A percentile compares a stretch with the other conserved stretches of the same genome.
phyloP scores from a whole-genome alignment of 2,113 vertebrate genomes.

The Equus przewalskii region DNA sequence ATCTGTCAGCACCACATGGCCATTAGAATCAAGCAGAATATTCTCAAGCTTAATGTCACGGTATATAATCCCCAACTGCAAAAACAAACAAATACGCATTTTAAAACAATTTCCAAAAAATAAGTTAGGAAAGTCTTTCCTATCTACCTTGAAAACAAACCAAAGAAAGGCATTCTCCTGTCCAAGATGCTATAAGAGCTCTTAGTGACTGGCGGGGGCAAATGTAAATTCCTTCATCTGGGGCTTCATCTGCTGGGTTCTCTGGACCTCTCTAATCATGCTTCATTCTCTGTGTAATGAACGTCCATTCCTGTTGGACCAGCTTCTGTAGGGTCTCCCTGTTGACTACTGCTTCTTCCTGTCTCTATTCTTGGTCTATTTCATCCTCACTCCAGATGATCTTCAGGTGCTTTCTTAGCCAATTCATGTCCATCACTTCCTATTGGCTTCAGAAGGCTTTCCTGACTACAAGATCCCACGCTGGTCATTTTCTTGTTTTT shows the following conservation, averaged over 20 bases:
- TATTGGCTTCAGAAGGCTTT: neutral
- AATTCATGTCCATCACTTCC: neutral
- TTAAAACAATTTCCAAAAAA: constrained; percentile 74
- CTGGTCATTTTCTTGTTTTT: neutral
- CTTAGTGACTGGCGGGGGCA: neutral
- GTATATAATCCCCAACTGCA: constrained; percentile 97
- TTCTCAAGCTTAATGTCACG: constrained; percentile 99
- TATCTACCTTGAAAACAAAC: neutral
- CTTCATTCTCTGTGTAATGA: neutral
- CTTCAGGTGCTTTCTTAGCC: neutral
- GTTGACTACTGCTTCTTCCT: neutral
- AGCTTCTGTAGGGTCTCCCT: neutral
- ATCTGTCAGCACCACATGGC: constrained; percentile 98
- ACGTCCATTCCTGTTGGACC: neutral
- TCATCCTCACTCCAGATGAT: neutral
- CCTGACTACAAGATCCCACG: neutral
- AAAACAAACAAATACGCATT: constrained; percentile 79
- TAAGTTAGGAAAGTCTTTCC: constrained; percentile 14
- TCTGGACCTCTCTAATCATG: neutral
- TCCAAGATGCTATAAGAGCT: neutral
- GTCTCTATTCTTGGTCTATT: neutral
- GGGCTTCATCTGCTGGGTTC: neutral
- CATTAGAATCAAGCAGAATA: constrained; percentile 96
- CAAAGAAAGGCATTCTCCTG: neutral
- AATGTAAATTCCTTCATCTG: neutral